Evolutionary conservation across 2,888 invertebrate species (phyloP).

Genomic region (Aleiodes alternator): DNA sequence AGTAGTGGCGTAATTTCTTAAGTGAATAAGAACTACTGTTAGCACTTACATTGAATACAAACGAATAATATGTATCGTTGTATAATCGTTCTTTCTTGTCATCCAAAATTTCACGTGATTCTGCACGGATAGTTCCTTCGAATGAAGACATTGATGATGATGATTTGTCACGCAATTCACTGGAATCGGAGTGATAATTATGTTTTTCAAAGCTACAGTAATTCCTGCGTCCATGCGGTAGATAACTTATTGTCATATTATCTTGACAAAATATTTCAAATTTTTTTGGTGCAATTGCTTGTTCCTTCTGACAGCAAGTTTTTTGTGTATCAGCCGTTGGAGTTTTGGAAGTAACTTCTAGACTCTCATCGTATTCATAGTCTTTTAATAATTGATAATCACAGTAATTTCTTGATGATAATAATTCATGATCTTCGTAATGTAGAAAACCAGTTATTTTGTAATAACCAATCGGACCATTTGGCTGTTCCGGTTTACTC

Average conservation of each 20-base stretch:
- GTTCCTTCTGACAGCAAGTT: background rate
- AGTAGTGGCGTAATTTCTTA: slow-evolving; percentile 77
- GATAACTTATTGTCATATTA: slow-evolving; percentile 59
- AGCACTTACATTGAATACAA: slow-evolving; percentile 61
- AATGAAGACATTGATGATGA: slow-evolving; percentile 39
- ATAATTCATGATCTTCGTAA: slow-evolving; percentile 62
- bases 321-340: slow-evolving; percentile 13
- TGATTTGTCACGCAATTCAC: slow-evolving; percentile 27
- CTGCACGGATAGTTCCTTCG: slow-evolving; percentile 11
- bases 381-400: slow-evolving; percentile 57
- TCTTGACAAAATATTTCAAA: slow-evolving; percentile 65
- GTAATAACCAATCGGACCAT: slow-evolving; percentile 80
- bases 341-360: slow-evolving; percentile 56
- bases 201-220: slow-evolving; percentile 61
- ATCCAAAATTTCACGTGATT: slow-evolving; percentile 41
- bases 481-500: slow-evolving; percentile 79
- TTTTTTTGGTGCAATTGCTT: slow-evolving; percentile 53
- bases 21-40: slow-evolving; percentile 61
- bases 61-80: slow-evolving; percentile 54
- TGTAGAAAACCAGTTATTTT: slow-evolving; percentile 68
- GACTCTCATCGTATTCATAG: slow-evolving; percentile 50
- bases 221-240: slow-evolving; percentile 60
- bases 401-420: slow-evolving; percentile 75
- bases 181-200: slow-evolving; percentile 37
- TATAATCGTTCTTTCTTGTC: slow-evolving; percentile 47